Evolutionary conservation across 2,113 vertebrate genomes (phyloP).

Genomic region (Amphiprion ocellaris): DNA sequence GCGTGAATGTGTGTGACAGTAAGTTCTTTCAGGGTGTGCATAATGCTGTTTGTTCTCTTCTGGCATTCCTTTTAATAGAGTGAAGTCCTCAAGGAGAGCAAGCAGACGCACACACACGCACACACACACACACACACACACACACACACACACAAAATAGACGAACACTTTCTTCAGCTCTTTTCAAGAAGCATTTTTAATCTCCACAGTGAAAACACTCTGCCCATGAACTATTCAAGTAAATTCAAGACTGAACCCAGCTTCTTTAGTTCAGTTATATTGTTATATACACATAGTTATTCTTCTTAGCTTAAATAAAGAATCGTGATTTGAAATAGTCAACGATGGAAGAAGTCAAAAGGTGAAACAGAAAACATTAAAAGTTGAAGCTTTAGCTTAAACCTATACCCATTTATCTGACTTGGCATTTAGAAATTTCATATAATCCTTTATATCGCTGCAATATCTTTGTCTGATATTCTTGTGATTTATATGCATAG

Average conservation of each 20-base stretch:
- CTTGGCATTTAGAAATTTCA: no score
- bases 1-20: constrained; percentile 1
- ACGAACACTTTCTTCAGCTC: constrained; percentile 13
- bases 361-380: not conserved
- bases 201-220: constrained; percentile 11
- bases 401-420: no score
- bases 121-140: not conserved
- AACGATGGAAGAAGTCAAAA: not conserved
- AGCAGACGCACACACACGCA: not conserved
- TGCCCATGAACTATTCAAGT: constrained; percentile 29
- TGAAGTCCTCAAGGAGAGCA: constrained; percentile 45
- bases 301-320: no score
- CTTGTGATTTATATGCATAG: no score
- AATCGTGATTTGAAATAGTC: not conserved
- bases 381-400: no score
- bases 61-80: constrained; percentile 51
- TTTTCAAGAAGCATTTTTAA: constrained; percentile 35
- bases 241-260: constrained; percentile 11
- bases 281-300: not conserved
- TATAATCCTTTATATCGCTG: no score
- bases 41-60: constrained; percentile 53
- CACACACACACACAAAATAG: not conserved
- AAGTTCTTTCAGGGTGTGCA: constrained; percentile 28
- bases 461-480: no score
- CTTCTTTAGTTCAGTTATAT: not conserved